phyloP scores from a whole-genome alignment of 2,797 vertebrate species.

The Ammospiza maritima region DNA sequence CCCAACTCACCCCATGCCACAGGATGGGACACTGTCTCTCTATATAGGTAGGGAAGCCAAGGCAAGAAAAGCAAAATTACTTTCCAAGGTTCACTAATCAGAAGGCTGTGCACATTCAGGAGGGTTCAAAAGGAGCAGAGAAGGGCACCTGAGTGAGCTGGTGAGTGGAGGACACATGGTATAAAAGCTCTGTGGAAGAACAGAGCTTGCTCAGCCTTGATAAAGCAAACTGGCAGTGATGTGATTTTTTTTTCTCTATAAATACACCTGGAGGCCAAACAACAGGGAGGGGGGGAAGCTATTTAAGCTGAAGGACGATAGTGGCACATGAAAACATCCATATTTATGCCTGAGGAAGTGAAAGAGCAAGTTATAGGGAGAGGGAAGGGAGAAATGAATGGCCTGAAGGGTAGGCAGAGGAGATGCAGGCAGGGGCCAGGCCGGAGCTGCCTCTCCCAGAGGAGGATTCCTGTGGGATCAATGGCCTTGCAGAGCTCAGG shows the following conservation, averaged over 20 bases:
- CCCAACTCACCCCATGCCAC: background rate
- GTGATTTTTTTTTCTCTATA: background rate
- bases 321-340: background rate
- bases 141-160: background rate
- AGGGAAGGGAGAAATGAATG: background rate
- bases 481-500: background rate
- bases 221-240: slow-evolving; percentile 8
- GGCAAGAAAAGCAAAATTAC: background rate
- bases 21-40: background rate
- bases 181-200: background rate
- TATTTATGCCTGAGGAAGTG: background rate
- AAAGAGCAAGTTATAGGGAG: background rate
- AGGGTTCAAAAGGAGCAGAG: background rate
- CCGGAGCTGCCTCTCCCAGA: background rate
- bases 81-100: background rate
- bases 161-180: background rate
- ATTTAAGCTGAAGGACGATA: slow-evolving; percentile 32
- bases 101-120: background rate
- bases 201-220: background rate
- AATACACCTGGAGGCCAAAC: slow-evolving; percentile 34
- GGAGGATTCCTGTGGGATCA: background rate
- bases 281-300: background rate
- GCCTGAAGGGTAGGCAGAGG: background rate
- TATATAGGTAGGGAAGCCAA: background rate
- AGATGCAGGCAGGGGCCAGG: background rate